These are phyloP conservation scores for Coreius guichenoti DNA, from an alignment of 2,797 vertebrate species.

Conservation along the genomic window DNA sequence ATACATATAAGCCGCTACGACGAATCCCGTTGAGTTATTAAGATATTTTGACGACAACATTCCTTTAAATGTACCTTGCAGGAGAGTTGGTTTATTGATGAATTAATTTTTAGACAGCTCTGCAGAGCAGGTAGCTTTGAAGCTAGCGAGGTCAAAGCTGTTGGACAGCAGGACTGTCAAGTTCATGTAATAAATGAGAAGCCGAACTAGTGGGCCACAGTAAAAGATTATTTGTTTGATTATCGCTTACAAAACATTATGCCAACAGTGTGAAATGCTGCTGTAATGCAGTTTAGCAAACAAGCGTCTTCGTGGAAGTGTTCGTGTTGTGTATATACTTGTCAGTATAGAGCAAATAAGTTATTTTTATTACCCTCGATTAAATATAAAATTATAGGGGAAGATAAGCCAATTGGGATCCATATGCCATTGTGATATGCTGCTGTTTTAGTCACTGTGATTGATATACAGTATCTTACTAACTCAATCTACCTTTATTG, in stretches of 20 bases:
- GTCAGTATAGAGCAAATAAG: background rate
- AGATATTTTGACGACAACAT: background rate
- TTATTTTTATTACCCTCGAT: background rate
- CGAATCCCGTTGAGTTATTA: background rate
- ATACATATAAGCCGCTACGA: background rate
- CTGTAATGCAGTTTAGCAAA: background rate
- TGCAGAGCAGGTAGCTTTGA: constrained; percentile 43
- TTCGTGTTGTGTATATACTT: background rate
- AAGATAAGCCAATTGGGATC: background rate
- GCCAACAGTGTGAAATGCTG: constrained; percentile 7
- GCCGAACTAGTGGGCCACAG: background rate
- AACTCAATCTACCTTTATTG: background rate
- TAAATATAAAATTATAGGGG: background rate
- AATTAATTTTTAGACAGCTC: constrained; percentile 31
- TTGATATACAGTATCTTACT: background rate
- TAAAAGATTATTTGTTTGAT: background rate
- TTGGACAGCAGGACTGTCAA: constrained; percentile 7
- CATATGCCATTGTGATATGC: background rate
- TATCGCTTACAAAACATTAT: background rate
- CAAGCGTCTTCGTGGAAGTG: background rate
- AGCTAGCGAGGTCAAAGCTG: constrained; percentile 42
- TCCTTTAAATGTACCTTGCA: background rate
- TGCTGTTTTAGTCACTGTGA: background rate
- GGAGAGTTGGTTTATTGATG: constrained; percentile 34
- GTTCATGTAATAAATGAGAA: background rate